Conservation (phyloP, 2,888 invertebrate species). For the Drosophila siamana region DNA sequence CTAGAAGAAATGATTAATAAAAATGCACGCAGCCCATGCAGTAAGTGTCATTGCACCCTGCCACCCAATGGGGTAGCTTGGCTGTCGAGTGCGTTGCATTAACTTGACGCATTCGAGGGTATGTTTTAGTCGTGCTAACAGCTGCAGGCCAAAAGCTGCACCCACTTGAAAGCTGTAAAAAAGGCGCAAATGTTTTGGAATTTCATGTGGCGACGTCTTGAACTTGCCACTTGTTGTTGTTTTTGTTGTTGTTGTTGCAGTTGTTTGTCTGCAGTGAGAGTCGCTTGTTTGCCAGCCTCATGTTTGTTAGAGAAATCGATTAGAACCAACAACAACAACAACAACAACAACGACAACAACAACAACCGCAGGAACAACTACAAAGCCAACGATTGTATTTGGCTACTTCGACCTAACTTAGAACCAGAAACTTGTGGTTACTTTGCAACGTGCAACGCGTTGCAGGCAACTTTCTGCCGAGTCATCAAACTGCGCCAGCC, state of each 20-base stretch:
- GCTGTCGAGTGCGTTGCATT: background rate
- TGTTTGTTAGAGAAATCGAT: conserved; percentile 81
- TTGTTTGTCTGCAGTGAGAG: conserved; percentile 67
- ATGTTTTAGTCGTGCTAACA: conserved; percentile 26
- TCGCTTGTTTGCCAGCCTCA: conserved; percentile 66
- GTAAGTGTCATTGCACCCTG: conserved; percentile 45
- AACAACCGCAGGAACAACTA: conserved; percentile 36
- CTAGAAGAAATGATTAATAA: conserved; percentile 81
- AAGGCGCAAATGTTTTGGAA: conserved; percentile 73
- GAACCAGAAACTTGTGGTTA: conserved; percentile 27
- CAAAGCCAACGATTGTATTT: conserved; percentile 65
- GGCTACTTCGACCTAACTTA: conserved; percentile 33
- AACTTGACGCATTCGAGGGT: conserved; percentile 18
- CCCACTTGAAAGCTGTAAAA: conserved; percentile 79
- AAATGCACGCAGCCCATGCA: conserved; percentile 56
- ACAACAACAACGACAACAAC: too few relatives aligned
- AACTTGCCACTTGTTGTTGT: conserved; percentile 60
- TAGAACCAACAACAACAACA: conserved; percentile 70
- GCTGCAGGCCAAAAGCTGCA: conserved; percentile 57
- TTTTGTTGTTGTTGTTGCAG: conserved; percentile 31
- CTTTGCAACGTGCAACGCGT: conserved; percentile 37
- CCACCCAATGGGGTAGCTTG: conserved; percentile 7
- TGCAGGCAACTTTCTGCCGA: conserved; percentile 54
- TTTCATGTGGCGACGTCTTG: conserved; percentile 72
- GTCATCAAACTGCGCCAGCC: conserved; percentile 46